Conservation (phyloP, 2,888 invertebrate species). For the Ditylenchus weischeri region DNA sequence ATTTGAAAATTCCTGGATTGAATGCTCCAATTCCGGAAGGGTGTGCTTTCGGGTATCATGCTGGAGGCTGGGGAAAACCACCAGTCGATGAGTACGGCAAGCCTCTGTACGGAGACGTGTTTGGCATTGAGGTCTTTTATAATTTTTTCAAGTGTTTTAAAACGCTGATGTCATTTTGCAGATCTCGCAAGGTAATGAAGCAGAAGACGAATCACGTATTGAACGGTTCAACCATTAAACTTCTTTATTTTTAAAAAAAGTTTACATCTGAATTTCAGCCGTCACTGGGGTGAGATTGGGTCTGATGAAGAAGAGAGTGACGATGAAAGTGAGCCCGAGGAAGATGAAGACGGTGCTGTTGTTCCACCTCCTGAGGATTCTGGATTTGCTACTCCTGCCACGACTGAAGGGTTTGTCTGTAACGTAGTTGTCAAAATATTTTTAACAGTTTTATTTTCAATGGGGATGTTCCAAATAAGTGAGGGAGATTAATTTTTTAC, state of each 20-base stretch:
- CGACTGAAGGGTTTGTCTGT: slow-evolving; percentile 29
- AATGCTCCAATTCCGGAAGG: slow-evolving; percentile 93
- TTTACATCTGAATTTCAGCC: slow-evolving; percentile 62
- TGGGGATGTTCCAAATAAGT: too few species aligned
- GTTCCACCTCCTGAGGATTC: slow-evolving; percentile 17
- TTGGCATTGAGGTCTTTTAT: slow-evolving; percentile 69
- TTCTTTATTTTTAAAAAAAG: too few species aligned
- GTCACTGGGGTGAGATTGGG: slow-evolving; percentile 94
- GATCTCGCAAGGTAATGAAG: slow-evolving; percentile 25
- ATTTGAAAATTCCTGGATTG: slow-evolving; percentile 90
- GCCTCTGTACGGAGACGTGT: slow-evolving; percentile 97
- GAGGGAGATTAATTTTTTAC: neutral
- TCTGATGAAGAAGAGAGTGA: slow-evolving; percentile 68
- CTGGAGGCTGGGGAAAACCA: slow-evolving; percentile 87
- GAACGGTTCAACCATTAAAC: slow-evolving; percentile 63
- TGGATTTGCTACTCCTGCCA: slow-evolving; percentile 38
- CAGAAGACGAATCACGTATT: slow-evolving; percentile 77
- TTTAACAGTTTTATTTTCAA: too few species aligned
- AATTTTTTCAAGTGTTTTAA: neutral
- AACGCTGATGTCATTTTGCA: neutral
- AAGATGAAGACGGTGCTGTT: slow-evolving; percentile 37
- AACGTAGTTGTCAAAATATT: neutral
- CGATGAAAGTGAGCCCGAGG: slow-evolving; percentile 55
- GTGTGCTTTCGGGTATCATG: slow-evolving; percentile 81
- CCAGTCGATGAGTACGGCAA: slow-evolving; percentile 97